A percentile compares a stretch with the other conserved stretches of the same genome.
Conservation (phyloP, 2,888 invertebrate genomes). For the Polydrusus pterygomalis region DNA sequence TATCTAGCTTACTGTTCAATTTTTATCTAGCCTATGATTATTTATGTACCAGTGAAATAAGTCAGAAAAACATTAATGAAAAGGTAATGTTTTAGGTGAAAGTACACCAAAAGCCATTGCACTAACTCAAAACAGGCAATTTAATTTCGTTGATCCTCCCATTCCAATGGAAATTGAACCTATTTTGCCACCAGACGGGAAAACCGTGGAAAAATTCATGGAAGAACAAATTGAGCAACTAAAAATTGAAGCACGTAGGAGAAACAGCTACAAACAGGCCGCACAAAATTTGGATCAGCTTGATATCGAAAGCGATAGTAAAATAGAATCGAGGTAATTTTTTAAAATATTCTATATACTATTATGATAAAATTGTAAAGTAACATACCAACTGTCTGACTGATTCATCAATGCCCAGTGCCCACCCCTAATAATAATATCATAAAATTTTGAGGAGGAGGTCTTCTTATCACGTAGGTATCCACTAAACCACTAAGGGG, state of each 20-base stretch:
- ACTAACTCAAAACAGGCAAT: slow-evolving; percentile 39
- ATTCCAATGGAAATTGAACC: slow-evolving; percentile 49
- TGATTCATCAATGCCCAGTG: too few species aligned
- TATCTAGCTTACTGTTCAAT: too few species aligned
- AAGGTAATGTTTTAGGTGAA: slow-evolving; percentile 45
- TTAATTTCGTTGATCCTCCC: slow-evolving; percentile 46
- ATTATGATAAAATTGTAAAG: too few species aligned
- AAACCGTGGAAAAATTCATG: slow-evolving; percentile 67
- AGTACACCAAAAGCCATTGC: slow-evolving; percentile 60
- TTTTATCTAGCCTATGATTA: too few species aligned
- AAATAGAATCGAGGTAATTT: not conserved
- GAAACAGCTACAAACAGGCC: slow-evolving; percentile 70
- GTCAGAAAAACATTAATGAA: slow-evolving; percentile 3
- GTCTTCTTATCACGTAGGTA: too few species aligned
- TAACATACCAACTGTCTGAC: too few species aligned
- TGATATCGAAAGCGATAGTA: slow-evolving; percentile 58
- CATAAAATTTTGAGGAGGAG: too few species aligned
- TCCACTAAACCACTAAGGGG: too few species aligned
- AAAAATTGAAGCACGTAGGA: slow-evolving; percentile 66
- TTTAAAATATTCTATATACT: too few species aligned
- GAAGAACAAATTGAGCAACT: slow-evolving; percentile 68
- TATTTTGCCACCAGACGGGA: slow-evolving; percentile 50
- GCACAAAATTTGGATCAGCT: slow-evolving; percentile 69
- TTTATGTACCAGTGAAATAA: not conserved
- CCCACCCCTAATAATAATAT: too few species aligned